Percentiles rank a stretch among this genome's conserved stretches.
phyloP scores from a whole-genome alignment of 2,797 vertebrate genomes.

The Limosa lapponica region DNA sequence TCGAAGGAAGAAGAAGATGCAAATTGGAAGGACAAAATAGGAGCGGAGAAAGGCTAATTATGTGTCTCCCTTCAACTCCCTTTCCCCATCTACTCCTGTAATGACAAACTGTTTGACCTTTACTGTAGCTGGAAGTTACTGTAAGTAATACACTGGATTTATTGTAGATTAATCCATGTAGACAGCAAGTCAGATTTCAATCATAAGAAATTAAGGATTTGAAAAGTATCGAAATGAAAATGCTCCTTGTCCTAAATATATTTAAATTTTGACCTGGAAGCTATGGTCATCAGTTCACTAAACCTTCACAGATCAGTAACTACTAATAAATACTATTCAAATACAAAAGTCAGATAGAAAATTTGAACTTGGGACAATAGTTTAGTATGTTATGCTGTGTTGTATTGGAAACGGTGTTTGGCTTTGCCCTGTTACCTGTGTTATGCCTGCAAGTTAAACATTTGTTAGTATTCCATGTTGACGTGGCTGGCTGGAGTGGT shows the following conservation, averaged over 20 bases:
- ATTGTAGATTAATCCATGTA: not conserved
- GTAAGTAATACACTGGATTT: not conserved
- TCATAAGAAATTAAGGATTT: not conserved
- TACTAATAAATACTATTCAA: not conserved
- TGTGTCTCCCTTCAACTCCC: not conserved
- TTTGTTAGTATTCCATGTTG: not conserved
- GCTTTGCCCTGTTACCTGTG: not conserved
- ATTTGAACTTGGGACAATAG: not conserved
- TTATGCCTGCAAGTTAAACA: not conserved
- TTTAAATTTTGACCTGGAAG: not conserved
- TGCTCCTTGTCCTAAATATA: not conserved
- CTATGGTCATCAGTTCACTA: fast-evolving
- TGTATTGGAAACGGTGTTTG: not conserved
- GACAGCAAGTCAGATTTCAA: not conserved
- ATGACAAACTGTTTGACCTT: not conserved
- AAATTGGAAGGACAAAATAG: not conserved
- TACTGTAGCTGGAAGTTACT: not conserved
- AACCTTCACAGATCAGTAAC: not conserved
- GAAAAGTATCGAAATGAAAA: not conserved
- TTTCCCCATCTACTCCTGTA: not conserved
- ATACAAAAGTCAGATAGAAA: not conserved
- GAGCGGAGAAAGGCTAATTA: not conserved
- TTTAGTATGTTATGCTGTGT: not conserved
- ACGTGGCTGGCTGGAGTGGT: not conserved
- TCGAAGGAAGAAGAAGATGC: not conserved